Percentiles rank a stretch among this genome's conserved stretches.
These are phyloP conservation scores for Pandemis cinnamomeana DNA, from an alignment of 2,888 invertebrate genomes.

Conservation along the genomic window DNA sequence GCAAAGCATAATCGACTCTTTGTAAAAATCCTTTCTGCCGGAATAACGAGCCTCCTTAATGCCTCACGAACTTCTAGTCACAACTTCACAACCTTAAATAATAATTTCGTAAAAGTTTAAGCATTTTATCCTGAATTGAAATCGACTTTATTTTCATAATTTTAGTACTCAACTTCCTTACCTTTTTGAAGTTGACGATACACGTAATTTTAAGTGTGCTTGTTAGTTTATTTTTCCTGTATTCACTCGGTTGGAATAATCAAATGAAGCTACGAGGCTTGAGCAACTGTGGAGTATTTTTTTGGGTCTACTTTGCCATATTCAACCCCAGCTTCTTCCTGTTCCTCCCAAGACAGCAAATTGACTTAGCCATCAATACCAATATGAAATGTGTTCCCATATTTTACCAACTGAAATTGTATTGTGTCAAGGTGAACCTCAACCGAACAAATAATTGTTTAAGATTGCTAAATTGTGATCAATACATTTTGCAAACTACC, in stretches of 20 bases:
- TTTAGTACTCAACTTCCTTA: slow-evolving; percentile 1
- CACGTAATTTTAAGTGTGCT: slow-evolving; percentile 34
- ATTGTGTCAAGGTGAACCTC: background rate
- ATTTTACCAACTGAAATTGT: background rate
- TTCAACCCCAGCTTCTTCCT: background rate
- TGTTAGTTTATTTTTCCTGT: slow-evolving; percentile 47
- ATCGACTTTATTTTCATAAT: slow-evolving; percentile 15
- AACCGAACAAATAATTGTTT: background rate
- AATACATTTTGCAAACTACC: background rate
- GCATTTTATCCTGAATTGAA: background rate
- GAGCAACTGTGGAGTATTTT: slow-evolving; percentile 16
- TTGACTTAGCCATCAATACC: background rate
- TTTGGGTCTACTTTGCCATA: slow-evolving; percentile 15
- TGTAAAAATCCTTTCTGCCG: slow-evolving; percentile 1
- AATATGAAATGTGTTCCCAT: background rate
- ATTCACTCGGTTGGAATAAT: slow-evolving; percentile 49
- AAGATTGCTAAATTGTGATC: background rate
- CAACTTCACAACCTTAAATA: slow-evolving; percentile 11
- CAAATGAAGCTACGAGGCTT: slow-evolving; percentile 50
- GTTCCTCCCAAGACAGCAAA: background rate
- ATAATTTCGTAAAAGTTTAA: background rate
- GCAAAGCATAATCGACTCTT: slow-evolving; percentile 8
- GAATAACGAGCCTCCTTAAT: slow-evolving; percentile 15
- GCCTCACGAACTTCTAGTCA: slow-evolving; percentile 15
- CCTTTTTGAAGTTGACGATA: slow-evolving; percentile 2